phyloP scores from a whole-genome alignment of 1,140 invertebrate species.

The Habropoda laboriosa region DNA sequence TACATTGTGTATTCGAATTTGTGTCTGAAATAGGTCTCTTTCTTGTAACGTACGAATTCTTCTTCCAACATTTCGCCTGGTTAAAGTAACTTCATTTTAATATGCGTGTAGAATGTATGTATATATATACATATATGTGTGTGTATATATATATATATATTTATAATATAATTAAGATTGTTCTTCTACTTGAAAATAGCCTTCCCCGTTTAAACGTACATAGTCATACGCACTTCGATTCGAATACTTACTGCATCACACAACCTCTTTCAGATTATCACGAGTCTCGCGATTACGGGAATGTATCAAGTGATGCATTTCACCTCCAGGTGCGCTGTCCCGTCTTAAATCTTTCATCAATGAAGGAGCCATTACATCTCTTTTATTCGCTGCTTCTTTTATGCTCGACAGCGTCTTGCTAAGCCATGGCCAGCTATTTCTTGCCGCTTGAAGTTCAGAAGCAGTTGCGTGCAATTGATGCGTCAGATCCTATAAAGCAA shows the following conservation, averaged over 20 bases:
- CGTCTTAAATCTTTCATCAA: conserved; percentile 71
- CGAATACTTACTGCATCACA: conserved; percentile 72
- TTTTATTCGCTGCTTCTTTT: conserved; percentile 80
- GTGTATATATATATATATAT: no score
- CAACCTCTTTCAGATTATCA: conserved; percentile 77
- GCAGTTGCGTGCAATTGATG: conserved; percentile 93
- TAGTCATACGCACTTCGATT: not conserved
- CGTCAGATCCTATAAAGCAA: conserved; percentile 89
- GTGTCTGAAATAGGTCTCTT: conserved; percentile 39
- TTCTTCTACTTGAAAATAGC: not conserved
- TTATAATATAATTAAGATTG: conserved; percentile 7
- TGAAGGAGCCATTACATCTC: conserved; percentile 68
- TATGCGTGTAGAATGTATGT: not conserved
- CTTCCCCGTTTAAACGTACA: no score
- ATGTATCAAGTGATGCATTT: conserved; percentile 76
- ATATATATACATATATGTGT: no score
- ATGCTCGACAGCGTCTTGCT: conserved; percentile 90
- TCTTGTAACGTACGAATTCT: conserved; percentile 30
- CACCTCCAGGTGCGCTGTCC: conserved; percentile 77
- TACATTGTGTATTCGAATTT: conserved; percentile 49
- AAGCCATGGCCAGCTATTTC: conserved; percentile 92
- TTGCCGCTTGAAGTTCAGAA: conserved; percentile 90
- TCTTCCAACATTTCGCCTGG: conserved; percentile 29
- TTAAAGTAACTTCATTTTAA: conserved; percentile 19
- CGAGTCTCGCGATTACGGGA: conserved; percentile 77